Evolutionary conservation across 2,113 vertebrate species (phyloP), one percentile per base, ranked within the genome.

Genomic region (Heterocephalus glaber): DNA sequence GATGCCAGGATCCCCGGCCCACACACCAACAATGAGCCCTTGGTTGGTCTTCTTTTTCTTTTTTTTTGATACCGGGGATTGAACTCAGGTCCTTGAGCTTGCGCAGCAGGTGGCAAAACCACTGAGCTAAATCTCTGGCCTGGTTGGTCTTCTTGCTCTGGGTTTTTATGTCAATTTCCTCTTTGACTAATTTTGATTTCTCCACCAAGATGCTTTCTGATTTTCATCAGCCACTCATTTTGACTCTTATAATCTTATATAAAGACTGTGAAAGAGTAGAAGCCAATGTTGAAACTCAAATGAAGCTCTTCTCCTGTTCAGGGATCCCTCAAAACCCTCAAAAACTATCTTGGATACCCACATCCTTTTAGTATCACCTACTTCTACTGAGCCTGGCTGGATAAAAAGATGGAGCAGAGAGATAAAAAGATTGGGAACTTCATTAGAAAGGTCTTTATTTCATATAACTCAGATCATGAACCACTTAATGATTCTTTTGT

Each of bases 121-220:
- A n/a, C n/a, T n/a, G n/a, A n/a, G n/a, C n/a, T n/a, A n/a, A n/a
- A n/a, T n/a, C n/a, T n/a, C n/a, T n/a, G n/a, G n/a, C n/a, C n/a
- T n/a, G n/a, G n/a, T n/a, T n/a, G n/a, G n/a, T n/a, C n/a, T n/a
- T 86, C 49, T 70, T 90, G 9, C 20, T 90, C 19, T 52, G 76
- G 63, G 13, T 89, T 89, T 85, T 68, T 97, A 96, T 30, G 54
- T 77, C 58, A 58, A 49, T 89, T 3, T 56, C 22, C 38, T 68
- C 13, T 85, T 89, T 49, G 26, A n/a, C 49, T 54, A 82, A 66
- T 68, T 76, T 82, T 85, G 58, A 38, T 63, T 77, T 96, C 33
- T 95, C 81, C 61, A 41, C 61, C 14, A 33, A 49, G 19, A 76
- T 81, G 33, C 17, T 87, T 79, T 14, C 9, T 76, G 70, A 19